phyloP scores from a whole-genome alignment of 1,140 invertebrate species.

The Drosophila saltans region DNA sequence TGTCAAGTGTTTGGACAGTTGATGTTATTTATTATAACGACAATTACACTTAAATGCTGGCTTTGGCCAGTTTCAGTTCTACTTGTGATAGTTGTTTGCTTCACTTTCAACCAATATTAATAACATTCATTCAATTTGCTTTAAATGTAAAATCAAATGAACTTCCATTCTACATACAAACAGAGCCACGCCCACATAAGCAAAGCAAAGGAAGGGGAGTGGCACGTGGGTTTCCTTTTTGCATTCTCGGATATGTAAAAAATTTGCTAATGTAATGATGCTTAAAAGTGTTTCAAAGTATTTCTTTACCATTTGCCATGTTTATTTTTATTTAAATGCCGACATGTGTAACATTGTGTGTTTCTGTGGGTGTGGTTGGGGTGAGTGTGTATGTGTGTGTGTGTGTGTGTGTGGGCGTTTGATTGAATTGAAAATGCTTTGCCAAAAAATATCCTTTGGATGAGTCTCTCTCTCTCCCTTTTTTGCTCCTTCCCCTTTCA shows the following conservation, averaged over 20 bases:
- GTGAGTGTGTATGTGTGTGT: slow-evolving; percentile 12
- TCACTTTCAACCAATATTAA: slow-evolving; percentile 8
- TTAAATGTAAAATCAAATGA: slow-evolving; percentile 69
- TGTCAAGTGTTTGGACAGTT: slow-evolving; percentile 77
- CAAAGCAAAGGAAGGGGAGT: background rate
- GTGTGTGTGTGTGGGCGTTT: slow-evolving; percentile 59
- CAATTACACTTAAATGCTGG: slow-evolving; percentile 62
- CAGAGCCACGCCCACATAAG: background rate
- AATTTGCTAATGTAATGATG: slow-evolving; percentile 81
- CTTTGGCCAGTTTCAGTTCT: slow-evolving; percentile 27
- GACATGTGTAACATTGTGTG: slow-evolving; percentile 44
- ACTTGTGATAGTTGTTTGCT: slow-evolving; percentile 20
- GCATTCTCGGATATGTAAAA: slow-evolving; percentile 29
- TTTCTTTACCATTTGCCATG: slow-evolving; percentile 64
- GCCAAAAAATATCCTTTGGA: slow-evolving; percentile 63
- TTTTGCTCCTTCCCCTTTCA: background rate
- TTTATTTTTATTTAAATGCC: slow-evolving; percentile 79
- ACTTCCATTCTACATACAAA: background rate
- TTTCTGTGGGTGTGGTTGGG: background rate
- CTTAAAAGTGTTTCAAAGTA: slow-evolving; percentile 81
- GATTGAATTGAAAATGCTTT: slow-evolving; percentile 79
- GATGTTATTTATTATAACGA: slow-evolving; percentile 81
- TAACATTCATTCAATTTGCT: slow-evolving; percentile 56
- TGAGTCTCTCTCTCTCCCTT: slow-evolving; percentile 18
- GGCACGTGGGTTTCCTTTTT: slow-evolving; percentile 27